phyloP scores from a whole-genome alignment of 2,113 vertebrate species.

The Grammomys dolichurus region DNA sequence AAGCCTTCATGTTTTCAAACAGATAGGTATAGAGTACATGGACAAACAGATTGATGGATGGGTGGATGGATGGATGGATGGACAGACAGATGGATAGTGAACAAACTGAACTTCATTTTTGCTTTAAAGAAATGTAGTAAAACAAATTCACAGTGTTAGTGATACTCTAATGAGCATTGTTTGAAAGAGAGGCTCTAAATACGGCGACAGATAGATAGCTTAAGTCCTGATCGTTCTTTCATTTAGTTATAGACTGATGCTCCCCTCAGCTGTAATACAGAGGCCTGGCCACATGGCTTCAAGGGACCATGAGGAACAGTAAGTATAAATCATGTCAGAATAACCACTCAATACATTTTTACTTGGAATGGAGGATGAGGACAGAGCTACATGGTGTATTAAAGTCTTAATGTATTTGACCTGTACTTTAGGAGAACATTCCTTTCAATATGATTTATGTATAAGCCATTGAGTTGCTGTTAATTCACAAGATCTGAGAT shows the following conservation, averaged over 20 bases:
- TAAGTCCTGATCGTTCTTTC: conserved; percentile 14
- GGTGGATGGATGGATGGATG: neutral
- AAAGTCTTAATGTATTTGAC: neutral
- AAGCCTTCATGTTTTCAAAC: neutral
- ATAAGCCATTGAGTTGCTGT: conserved; percentile 20
- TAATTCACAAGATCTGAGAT: conserved; percentile 19
- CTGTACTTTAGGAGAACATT: neutral
- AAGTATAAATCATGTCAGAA: conserved; percentile 41
- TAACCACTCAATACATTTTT: neutral
- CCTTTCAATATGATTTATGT: conserved; percentile 20
- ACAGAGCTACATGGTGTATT: neutral
- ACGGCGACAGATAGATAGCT: neutral
- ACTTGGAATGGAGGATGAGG: neutral
- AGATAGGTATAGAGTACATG: neutral
- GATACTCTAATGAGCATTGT: neutral
- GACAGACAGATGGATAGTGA: neutral
- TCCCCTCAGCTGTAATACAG: neutral
- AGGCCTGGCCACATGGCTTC: neutral
- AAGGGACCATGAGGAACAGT: neutral
- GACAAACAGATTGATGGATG: neutral
- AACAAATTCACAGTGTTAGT: conserved; percentile 2
- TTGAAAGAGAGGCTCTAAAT: neutral
- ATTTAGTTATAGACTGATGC: neutral
- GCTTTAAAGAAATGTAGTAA: conserved; percentile 36
- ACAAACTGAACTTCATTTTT: conserved; percentile 35